A percentile compares a stretch with the other conserved stretches of the same genome.
These are phyloP conservation scores for Vanessa cardui DNA, from an alignment of 2,888 invertebrate genomes.

Conservation along the genomic window DNA sequence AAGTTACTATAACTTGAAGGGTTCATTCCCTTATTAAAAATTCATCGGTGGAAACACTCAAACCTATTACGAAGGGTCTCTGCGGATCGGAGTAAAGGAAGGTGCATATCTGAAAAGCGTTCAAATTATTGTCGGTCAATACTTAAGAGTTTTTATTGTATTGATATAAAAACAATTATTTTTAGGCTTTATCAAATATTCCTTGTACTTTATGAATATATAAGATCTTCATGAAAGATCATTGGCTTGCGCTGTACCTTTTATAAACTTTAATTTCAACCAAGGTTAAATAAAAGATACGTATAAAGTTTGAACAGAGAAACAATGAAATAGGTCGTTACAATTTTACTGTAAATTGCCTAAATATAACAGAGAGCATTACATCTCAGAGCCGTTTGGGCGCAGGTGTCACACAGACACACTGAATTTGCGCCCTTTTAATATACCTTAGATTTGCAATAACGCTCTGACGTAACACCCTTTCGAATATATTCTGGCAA, in stretches of 20 bases:
- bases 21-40: conserved; percentile 69
- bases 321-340: neutral
- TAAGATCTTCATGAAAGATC: neutral
- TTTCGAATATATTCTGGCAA: conserved; percentile 64
- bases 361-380: conserved; percentile 23
- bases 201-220: neutral
- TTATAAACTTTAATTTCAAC: no score
- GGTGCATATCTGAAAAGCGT: conserved; percentile 64
- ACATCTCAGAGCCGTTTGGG: conserved; percentile 44
- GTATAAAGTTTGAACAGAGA: neutral
- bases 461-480: conserved; percentile 70
- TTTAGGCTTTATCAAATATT: neutral
- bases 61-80: conserved; percentile 63
- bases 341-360: conserved; percentile 32
- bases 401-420: conserved; percentile 75
- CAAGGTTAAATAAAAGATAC: no score
- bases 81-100: conserved; percentile 47
- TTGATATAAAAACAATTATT: conserved; percentile 3
- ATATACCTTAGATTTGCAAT: conserved; percentile 80
- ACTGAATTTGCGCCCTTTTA: conserved; percentile 67
- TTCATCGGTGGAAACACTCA: conserved; percentile 74
- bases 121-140: neutral
- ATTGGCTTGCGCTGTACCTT: no score
- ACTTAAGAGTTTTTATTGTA: neutral
- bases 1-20: conserved; percentile 60